These are phyloP conservation scores for Eupithecia subfuscata DNA, from an alignment of 2,888 invertebrate genomes.

Conservation along the genomic window DNA sequence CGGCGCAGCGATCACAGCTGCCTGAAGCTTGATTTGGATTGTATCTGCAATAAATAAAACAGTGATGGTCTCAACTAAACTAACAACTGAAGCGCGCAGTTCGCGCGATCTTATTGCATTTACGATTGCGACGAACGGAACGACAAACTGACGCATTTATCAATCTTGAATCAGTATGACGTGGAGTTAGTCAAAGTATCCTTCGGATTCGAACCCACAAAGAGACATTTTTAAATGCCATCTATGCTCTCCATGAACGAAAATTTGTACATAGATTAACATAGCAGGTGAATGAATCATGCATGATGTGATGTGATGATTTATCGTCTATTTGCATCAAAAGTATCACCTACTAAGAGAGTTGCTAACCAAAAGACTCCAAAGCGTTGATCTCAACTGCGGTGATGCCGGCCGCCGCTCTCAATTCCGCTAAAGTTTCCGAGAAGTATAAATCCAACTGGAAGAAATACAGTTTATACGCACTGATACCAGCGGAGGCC, in stretches of 20 bases:
- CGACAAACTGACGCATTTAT: too few species aligned
- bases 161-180: too few species aligned
- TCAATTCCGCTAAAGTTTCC: slow-evolving; percentile 70
- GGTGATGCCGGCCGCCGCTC: slow-evolving; percentile 73
- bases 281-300: neutral
- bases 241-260: too few species aligned
- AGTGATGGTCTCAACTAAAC: neutral
- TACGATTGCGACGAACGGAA: too few species aligned
- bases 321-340: neutral
- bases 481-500: neutral
- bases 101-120: too few species aligned
- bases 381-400: slow-evolving; percentile 67
- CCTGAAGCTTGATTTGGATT: slow-evolving; percentile 71
- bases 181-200: neutral
- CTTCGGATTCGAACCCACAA: too few species aligned
- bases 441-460: slow-evolving; percentile 73
- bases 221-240: too few species aligned
- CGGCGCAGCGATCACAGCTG: slow-evolving; percentile 72
- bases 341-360: too few species aligned
- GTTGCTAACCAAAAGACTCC: slow-evolving; percentile 58
- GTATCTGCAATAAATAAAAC: slow-evolving; percentile 55
- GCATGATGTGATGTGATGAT: neutral
- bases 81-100: neutral
- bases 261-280: neutral
- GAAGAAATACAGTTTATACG: slow-evolving; percentile 24